Evolutionary conservation across 2,888 invertebrate species (phyloP).

Genomic region (Cheilosia pagana): DNA sequence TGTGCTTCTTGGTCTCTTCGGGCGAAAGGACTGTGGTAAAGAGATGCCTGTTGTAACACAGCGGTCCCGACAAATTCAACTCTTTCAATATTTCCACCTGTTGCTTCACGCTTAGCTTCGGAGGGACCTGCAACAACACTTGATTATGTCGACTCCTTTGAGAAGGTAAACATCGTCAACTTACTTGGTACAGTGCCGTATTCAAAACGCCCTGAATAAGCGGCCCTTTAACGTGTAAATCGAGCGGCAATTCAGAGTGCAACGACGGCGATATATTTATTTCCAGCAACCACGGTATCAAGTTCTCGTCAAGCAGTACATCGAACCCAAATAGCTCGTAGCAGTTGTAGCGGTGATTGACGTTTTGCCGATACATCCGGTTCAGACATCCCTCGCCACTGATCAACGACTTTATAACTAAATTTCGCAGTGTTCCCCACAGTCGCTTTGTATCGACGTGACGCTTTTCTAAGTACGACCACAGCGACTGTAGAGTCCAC

Average conservation of each 20-base stretch:
- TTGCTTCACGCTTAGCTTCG: constrained; percentile 81
- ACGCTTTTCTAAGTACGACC: constrained; percentile 85
- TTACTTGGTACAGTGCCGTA: constrained; percentile 95
- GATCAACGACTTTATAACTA: constrained; percentile 97
- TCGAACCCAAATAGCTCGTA: constrained; percentile 98
- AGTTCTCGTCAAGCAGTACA: constrained; percentile 94
- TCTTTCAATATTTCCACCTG: constrained; percentile 81
- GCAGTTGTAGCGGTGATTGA: constrained; percentile 92
- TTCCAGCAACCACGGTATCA: constrained; percentile 98
- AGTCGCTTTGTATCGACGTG: constrained; percentile 91
- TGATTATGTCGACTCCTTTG: not conserved
- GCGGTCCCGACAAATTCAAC: constrained; percentile 84
- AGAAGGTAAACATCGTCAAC: not conserved
- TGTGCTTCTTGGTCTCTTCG: constrained; percentile 87
- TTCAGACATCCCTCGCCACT: constrained; percentile 92
- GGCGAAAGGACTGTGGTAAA: constrained; percentile 88
- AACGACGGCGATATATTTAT: constrained; percentile 96
- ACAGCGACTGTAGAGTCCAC: constrained; percentile 90
- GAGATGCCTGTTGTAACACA: constrained; percentile 88
- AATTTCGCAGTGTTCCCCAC: constrained; percentile 93
- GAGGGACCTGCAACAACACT: constrained; percentile 79
- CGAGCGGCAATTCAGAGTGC: constrained; percentile 93
- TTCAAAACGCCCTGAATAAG: constrained; percentile 95
- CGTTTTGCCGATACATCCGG: constrained; percentile 89
- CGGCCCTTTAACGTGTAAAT: constrained; percentile 96